These are phyloP conservation scores for Chroicocephalus ridibundus DNA, from an alignment of 2,113 vertebrate species.

Conservation along the genomic window DNA sequence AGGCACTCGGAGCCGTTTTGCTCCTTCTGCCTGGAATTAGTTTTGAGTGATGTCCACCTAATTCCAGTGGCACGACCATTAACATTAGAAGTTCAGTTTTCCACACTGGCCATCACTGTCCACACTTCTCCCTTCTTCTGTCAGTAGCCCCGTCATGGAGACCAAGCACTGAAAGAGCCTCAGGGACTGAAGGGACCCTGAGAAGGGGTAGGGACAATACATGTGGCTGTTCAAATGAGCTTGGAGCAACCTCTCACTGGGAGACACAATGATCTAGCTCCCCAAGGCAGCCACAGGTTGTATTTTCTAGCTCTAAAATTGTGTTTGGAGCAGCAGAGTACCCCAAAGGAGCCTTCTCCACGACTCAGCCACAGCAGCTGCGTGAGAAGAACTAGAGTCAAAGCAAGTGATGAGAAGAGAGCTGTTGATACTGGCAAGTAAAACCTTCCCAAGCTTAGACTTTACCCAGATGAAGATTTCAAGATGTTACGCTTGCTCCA, in stretches of 20 bases:
- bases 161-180: neutral
- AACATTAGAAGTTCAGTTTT: rapidly evolving
- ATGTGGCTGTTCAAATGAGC: neutral
- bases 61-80: neutral
- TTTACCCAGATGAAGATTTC: constrained; percentile 20
- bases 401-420: neutral
- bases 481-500: neutral
- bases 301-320: neutral
- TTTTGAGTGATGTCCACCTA: neutral
- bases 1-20: neutral
- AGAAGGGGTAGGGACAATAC: neutral
- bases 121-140: neutral
- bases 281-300: neutral
- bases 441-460: constrained; percentile 1
- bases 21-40: neutral
- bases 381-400: neutral
- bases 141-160: neutral
- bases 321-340: neutral
- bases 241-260: neutral
- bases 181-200: neutral
- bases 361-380: neutral
- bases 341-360: neutral
- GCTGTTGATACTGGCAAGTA: constrained; percentile 20
- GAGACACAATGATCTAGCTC: neutral
- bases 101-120: neutral